Percentiles rank a stretch among this genome's conserved stretches.
These are phyloP conservation scores for Saccopteryx leptura DNA, from an alignment of 2,113 vertebrate genomes.

Conservation along the genomic window DNA sequence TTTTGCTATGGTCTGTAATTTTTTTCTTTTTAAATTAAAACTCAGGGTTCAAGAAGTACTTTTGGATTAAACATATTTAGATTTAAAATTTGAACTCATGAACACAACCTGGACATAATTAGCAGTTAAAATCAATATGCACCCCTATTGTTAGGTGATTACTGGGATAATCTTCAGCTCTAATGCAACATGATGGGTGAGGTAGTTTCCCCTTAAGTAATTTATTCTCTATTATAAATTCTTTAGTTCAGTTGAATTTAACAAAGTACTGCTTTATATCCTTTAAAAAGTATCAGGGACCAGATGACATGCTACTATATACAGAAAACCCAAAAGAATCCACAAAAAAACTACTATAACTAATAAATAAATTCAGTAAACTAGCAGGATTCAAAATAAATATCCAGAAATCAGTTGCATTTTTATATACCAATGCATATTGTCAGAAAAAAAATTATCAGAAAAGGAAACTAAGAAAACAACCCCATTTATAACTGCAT, in stretches of 20 bases:
- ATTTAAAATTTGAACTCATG: slow-evolving; percentile 73
- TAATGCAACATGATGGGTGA: slow-evolving; percentile 42
- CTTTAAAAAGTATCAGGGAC: slow-evolving; percentile 57
- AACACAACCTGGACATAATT: slow-evolving; percentile 63
- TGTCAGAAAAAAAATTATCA: not conserved
- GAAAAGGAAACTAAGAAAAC: not conserved
- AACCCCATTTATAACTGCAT: too few species aligned
- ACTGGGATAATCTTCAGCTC: slow-evolving; percentile 47
- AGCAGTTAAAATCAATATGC: slow-evolving; percentile 72
- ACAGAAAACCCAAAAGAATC: not conserved
- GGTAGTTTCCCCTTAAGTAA: slow-evolving; percentile 42
- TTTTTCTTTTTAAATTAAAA: slow-evolving; percentile 61
- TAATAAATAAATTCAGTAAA: not conserved
- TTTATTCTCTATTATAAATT: slow-evolving; percentile 68
- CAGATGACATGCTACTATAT: not conserved
- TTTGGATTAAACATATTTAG: slow-evolving; percentile 50
- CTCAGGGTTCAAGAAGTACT: slow-evolving; percentile 48
- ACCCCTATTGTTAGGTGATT: slow-evolving; percentile 59
- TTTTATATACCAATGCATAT: not conserved
- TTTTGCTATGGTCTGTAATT: not conserved
- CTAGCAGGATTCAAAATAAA: not conserved
- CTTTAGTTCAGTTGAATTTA: slow-evolving; percentile 48
- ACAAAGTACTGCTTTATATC: slow-evolving; percentile 18
- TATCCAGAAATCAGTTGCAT: not conserved
- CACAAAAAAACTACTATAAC: not conserved